Evolutionary conservation across 2,797 vertebrate species (phyloP), one percentile per base, ranked within the genome.

Genomic region (Diplodus sargus): DNA sequence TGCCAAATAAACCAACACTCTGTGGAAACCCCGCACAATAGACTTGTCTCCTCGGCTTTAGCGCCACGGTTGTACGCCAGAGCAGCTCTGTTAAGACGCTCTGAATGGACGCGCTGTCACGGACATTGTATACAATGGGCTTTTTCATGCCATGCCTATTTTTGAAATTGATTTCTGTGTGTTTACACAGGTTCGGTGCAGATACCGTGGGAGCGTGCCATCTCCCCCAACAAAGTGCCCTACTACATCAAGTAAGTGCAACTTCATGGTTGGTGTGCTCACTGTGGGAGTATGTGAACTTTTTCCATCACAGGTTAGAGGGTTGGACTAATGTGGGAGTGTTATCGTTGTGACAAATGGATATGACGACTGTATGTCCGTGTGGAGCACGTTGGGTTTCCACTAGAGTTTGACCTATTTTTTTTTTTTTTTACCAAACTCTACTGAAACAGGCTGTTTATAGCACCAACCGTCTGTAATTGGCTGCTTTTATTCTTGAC

Each of bases 211-310:
- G 98, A 99, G 89, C 95, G 98, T 88, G 97, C 98, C 89, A 98
- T 99, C 91, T 99, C 98, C 82, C 98, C 97, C 64, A 99, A 98
- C 94, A 99, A 99, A 97, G 97, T 99, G 93, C 98, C 98, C 28
- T 99, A 99, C 91, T 99, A 99, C 92, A 99, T 99, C 95, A 99
- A 99, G 98, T 99, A 94, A 99, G 98, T 94, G 54, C 22, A 90
- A 70, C 78, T 22, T 70, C 61, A 74, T n/a, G 73, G 72, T 86
- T 68, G 72, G 57, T 65, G 65, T 65, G 43, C 74, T 66, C 43
- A 8, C 47, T 15, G 15, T 66, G 2, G 11, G 14, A 63, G 25
- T 49, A 14, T 72, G 57, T 82, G 30, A 43, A 49, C 34, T 62
- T 62, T 76, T 67, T 73, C 52, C 48, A 39, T 20, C 4, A 11